Evolutionary conservation across 2,797 vertebrate species (phyloP), one percentile per base, ranked within the genome.

Genomic region (Molossus alvarezi): DNA sequence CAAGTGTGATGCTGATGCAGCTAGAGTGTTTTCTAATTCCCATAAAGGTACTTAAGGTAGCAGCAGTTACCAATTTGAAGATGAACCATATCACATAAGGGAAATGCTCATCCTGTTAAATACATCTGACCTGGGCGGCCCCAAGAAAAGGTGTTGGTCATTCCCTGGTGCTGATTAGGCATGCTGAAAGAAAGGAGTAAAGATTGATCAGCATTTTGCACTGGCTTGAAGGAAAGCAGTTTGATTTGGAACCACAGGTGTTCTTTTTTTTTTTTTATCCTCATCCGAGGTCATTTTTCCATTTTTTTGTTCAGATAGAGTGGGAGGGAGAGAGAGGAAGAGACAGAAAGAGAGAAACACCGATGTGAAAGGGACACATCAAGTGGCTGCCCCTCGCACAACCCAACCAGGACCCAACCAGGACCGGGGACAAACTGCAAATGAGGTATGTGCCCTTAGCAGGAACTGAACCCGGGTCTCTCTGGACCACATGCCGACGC

Each of bases 151-250:
- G 18, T 81, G 15, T 2, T 77, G 73, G 18, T 64, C 48, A 23
- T 88, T 88, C 84, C 41, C 48, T 88, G 45, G 33, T 67, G 33
- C 67, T 93, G 79, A 77, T 91, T 88, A 62, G 45, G 81, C 55
- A 67, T 37, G n/a, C 23, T 83, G 37, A 29, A 27, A 80, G 80
- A 57, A 91, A 76, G 73, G 81, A 37, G n/a, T 67, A 69, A 95
- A 96, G 55, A 62, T 48, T 17, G 60, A 51, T 67, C 65, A 72
- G 76, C 27, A 10, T 80, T 41, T 92, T 95, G 20, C 7, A 21
- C 4, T 45, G 48, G 33, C 21, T 20, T 10, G 15, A 80, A 73
- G 25, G 58, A 67, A 90, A 67, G 65, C 41, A 57, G 51, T 79
- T 55, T 82, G 84, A 84, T 41, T 93, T 81, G 75, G 75, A 83